phyloP scores from a whole-genome alignment of 2,113 vertebrate genomes.

The Psittacula cyanocephala region DNA sequence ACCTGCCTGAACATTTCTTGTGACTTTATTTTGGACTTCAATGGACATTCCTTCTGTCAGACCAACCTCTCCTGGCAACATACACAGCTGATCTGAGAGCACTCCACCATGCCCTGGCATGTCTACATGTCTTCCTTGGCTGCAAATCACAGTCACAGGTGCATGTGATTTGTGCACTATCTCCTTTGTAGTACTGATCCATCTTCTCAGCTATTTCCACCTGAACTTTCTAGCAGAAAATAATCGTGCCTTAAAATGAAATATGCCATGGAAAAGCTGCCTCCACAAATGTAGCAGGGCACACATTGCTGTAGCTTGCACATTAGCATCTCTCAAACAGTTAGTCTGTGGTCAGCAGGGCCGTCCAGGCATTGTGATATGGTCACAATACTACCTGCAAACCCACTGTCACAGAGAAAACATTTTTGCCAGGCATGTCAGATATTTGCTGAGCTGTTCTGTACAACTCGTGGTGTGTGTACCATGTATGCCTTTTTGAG shows the following conservation, averaged over 20 bases:
- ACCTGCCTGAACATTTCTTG: not conserved
- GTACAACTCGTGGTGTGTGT: not conserved
- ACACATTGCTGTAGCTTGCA: not conserved
- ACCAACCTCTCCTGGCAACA: not conserved
- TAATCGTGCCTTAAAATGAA: not conserved
- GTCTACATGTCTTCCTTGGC: not conserved
- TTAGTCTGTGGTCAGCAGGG: not conserved
- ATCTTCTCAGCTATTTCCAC: not conserved
- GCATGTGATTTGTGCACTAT: not conserved
- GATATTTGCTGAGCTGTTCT: not conserved
- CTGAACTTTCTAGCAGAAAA: not conserved
- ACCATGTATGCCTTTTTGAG: not conserved
- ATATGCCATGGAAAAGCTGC: not conserved
- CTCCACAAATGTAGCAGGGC: not conserved
- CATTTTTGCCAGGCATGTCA: not conserved
- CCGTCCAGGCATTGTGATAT: not conserved
- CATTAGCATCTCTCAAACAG: not conserved
- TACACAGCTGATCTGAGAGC: not conserved
- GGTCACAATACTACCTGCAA: not conserved
- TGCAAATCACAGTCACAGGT: not conserved
- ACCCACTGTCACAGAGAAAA: not conserved
- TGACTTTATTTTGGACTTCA: not conserved
- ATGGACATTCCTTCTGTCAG: not conserved
- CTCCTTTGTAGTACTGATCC: not conserved
- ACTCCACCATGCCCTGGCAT: accelerated